Evolutionary conservation across 2,113 vertebrate genomes (phyloP).

Genomic region (Actenoides hombroni): DNA sequence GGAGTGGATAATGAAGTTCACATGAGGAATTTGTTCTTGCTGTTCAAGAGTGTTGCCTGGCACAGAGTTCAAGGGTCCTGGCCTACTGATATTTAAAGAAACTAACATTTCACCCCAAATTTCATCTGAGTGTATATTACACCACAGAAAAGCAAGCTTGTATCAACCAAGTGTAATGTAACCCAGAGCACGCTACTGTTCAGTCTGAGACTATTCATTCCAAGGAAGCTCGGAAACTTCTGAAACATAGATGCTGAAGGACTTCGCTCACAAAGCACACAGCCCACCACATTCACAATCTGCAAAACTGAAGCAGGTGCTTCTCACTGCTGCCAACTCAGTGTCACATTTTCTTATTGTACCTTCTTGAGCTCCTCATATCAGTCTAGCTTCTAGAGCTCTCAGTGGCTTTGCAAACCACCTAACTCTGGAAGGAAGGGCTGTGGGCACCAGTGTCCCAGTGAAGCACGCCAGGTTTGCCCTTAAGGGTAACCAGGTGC

Average conservation of each 20-base stretch:
- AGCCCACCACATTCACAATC: accelerated
- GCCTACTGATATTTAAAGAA: not conserved
- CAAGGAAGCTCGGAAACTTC: not conserved
- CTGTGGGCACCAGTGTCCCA: not conserved
- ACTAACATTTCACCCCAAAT: not conserved
- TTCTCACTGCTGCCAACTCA: not conserved
- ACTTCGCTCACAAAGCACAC: accelerated
- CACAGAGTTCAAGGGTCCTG: not conserved
- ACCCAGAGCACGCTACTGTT: not conserved
- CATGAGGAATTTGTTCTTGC: not conserved
- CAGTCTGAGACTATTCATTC: accelerated
- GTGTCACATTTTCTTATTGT: not conserved
- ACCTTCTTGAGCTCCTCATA: not conserved
- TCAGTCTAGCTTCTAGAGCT: not conserved
- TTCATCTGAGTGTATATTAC: not conserved
- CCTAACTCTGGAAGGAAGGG: not conserved
- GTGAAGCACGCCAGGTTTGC: not conserved
- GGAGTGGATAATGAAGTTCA: not conserved
- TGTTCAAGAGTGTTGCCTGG: not conserved
- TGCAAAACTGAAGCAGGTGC: not conserved
- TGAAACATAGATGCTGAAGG: not conserved
- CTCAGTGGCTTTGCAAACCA: not conserved
- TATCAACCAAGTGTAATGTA: not conserved
- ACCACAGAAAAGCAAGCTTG: not conserved
- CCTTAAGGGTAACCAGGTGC: not conserved